These are phyloP conservation scores for Corbicula japonica DNA, from an alignment of 2,888 invertebrate genomes.

Conservation along the genomic window DNA sequence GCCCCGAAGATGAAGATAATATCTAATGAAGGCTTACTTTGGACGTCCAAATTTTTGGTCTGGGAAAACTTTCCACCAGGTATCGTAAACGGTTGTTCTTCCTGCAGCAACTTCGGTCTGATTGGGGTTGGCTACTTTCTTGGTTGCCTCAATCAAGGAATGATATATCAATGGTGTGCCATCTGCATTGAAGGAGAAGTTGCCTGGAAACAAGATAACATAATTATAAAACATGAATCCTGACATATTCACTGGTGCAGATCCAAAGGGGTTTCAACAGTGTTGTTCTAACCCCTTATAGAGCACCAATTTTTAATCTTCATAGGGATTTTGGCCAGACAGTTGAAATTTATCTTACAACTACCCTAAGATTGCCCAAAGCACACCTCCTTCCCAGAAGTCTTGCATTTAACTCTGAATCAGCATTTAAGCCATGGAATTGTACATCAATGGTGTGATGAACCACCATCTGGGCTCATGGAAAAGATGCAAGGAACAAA, in stretches of 20 bases:
- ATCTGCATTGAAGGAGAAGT: conserved; percentile 69
- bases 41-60: conserved; percentile 4
- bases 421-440: too few species aligned
- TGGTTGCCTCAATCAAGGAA: conserved; percentile 85
- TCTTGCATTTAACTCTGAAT: too few species aligned
- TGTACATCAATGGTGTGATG: too few species aligned
- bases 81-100: conserved; percentile 58
- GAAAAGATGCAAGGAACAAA: background rate
- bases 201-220: conserved; percentile 64
- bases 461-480: background rate
- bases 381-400: too few species aligned
- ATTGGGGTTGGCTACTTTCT: conserved; percentile 76
- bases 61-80: conserved; percentile 44
- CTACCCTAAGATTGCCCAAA: background rate
- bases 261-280: background rate
- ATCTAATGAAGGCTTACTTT: background rate
- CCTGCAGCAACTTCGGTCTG: conserved; percentile 47
- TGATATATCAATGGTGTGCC: conserved; percentile 84
- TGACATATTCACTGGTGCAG: background rate
- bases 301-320: background rate
- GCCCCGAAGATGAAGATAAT: background rate
- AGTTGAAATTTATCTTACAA: background rate
- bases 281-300: background rate
- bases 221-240: background rate
- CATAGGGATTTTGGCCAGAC: background rate